Percentiles rank a stretch among this genome's conserved stretches.
Evolutionary conservation across 2,113 vertebrate genomes (phyloP).

Genomic region (rat (Rattus norvegicus)): DNA sequence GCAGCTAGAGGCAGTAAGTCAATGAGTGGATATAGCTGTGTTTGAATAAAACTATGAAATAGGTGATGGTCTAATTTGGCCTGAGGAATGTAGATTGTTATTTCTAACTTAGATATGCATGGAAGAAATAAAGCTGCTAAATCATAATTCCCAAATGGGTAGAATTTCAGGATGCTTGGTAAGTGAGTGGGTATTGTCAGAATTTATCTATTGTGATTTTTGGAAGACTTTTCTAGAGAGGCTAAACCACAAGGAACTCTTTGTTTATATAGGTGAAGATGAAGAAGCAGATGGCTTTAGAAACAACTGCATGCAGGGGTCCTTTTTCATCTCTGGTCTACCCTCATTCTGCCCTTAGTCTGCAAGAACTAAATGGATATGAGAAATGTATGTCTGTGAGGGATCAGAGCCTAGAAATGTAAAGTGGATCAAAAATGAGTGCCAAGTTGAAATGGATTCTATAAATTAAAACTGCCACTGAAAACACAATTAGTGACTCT

Average conservation of each 20-base stretch:
- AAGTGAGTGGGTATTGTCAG: neutral
- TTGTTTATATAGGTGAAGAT: neutral
- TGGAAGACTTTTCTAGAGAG: neutral
- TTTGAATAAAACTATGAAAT: neutral
- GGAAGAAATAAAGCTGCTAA: neutral
- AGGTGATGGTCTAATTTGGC: neutral
- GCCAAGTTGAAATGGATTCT: constrained; percentile 31
- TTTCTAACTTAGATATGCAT: neutral
- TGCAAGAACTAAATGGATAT: neutral
- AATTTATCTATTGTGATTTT: neutral
- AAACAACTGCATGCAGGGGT: neutral
- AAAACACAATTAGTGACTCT: constrained; percentile 43
- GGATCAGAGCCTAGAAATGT: neutral
- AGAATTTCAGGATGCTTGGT: neutral
- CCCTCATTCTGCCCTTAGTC: neutral
- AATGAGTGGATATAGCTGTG: neutral
- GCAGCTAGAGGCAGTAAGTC: neutral
- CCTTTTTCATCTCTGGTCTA: neutral
- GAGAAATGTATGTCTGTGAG: constrained; percentile 25
- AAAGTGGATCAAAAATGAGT: neutral
- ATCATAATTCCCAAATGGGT: neutral
- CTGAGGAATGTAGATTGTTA: neutral
- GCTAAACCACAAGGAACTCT: neutral
- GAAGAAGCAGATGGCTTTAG: neutral
- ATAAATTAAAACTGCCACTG: neutral